A percentile compares a stretch with the other conserved stretches of the same genome.
Conservation (phyloP, 2,797 vertebrate species). For the Malacoctenus gilli region DNA sequence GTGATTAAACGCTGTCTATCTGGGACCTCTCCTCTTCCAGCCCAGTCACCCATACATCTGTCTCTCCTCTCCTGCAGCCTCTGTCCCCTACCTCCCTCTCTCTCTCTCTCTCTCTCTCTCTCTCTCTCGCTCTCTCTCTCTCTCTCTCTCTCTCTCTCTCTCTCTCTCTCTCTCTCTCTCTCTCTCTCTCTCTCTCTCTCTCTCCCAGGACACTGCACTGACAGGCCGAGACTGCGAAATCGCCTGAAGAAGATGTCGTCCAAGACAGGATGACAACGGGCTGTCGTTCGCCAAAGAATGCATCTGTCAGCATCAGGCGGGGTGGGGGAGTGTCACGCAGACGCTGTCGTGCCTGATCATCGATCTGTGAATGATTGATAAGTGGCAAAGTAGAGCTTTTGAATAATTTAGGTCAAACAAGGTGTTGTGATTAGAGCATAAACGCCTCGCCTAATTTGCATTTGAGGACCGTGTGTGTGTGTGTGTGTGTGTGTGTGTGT, state of each 20-base stretch:
- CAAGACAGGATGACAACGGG: slow-evolving; percentile 28
- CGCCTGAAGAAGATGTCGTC: slow-evolving; percentile 12
- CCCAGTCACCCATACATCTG: slow-evolving; percentile 16
- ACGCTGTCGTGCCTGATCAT: neutral
- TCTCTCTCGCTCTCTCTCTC: slow-evolving; percentile 1
- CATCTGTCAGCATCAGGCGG: slow-evolving; percentile 9
- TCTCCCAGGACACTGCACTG: slow-evolving; percentile 18
- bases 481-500: no score
- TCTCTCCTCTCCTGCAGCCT: slow-evolving; percentile 5
- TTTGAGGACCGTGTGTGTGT: neutral
- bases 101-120: neutral
- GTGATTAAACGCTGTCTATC: slow-evolving; percentile 28
- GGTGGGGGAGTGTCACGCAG: neutral
- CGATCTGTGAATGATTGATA: neutral
- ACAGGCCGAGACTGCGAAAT: slow-evolving; percentile 15
- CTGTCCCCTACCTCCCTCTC: neutral
- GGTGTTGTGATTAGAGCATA: slow-evolving; percentile 3
- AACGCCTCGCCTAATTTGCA: neutral
- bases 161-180: neutral
- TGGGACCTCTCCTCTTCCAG: slow-evolving; percentile 22
- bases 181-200: neutral
- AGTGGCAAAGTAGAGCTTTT: slow-evolving; percentile 9
- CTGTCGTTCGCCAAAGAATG: neutral
- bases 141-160: neutral
- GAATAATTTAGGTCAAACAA: neutral